These are phyloP conservation scores for Bimastos eiseni DNA, from an alignment of 2,888 invertebrate species.

Conservation along the genomic window DNA sequence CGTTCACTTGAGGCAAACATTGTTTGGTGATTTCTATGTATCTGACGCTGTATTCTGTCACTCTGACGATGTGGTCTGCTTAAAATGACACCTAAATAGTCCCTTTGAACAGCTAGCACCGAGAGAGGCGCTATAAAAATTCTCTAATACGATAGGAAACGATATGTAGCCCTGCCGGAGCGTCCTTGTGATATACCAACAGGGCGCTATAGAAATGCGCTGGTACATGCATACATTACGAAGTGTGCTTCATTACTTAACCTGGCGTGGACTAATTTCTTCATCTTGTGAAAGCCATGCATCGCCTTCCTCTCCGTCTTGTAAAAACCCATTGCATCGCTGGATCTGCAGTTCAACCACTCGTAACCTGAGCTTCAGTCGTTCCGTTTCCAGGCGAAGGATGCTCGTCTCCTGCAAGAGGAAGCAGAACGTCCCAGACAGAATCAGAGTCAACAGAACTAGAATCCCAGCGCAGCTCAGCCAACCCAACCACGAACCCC, in stretches of 20 bases:
- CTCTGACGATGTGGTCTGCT: too few species aligned
- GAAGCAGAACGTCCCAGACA: background rate
- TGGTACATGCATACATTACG: background rate
- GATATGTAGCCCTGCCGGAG: too few species aligned
- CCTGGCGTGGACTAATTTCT: background rate
- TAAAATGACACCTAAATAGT: too few species aligned
- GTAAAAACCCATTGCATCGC: background rate
- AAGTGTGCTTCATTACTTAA: background rate
- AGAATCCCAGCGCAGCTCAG: background rate
- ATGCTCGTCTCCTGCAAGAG: background rate
- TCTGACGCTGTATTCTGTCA: too few species aligned
- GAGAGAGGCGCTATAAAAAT: too few species aligned
- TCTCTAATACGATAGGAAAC: too few species aligned
- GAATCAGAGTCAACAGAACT: background rate
- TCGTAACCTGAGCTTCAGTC: background rate
- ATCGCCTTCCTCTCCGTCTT: background rate
- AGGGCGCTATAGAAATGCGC: too few species aligned
- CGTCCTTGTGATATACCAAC: too few species aligned
- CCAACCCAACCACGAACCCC: background rate
- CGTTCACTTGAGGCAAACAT: too few species aligned
- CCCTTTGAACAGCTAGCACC: too few species aligned
- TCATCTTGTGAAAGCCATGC: background rate
- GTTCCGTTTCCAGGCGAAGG: conserved; percentile 20
- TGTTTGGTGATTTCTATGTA: too few species aligned
- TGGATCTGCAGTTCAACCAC: background rate